Evolutionary conservation across 2,888 invertebrate genomes (phyloP).

Genomic region (Carterocephalus palaemon): DNA sequence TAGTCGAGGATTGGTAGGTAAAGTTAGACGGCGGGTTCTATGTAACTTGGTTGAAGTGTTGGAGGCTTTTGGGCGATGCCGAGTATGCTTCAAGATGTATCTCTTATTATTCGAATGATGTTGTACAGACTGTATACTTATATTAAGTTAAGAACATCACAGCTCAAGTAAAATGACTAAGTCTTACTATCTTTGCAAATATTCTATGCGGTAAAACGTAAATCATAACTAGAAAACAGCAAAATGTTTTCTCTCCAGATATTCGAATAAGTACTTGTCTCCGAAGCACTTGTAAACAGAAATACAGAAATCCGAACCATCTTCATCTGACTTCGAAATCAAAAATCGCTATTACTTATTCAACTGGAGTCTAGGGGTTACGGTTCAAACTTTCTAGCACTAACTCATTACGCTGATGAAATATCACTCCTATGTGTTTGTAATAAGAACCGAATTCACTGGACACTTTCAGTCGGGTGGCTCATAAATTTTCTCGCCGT

Average conservation of each 20-base stretch:
- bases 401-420: conserved; percentile 26
- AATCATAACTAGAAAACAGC: too few relatives aligned
- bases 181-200: too few relatives aligned
- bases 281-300: conserved; percentile 20
- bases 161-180: too few relatives aligned
- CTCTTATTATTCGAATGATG: too few relatives aligned
- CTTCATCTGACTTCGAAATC: conserved; percentile 32
- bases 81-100: too few relatives aligned
- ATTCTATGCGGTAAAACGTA: too few relatives aligned
- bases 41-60: background rate
- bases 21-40: too few relatives aligned
- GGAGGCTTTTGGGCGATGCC: too few relatives aligned
- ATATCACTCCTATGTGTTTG: conserved; percentile 36
- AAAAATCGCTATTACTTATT: conserved; percentile 39
- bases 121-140: background rate
- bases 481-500: conserved; percentile 22
- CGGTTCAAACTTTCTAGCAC: conserved; percentile 55
- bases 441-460: conserved; percentile 44
- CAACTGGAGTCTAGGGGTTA: conserved; percentile 45
- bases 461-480: conserved; percentile 40
- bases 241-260: too few relatives aligned
- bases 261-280: conserved; percentile 10
- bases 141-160: background rate
- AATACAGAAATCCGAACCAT: conserved; percentile 26
- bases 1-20: too few relatives aligned